These are phyloP conservation scores for Cryptoprocta ferox DNA, from an alignment of 2,797 vertebrate species.

Conservation along the genomic window DNA sequence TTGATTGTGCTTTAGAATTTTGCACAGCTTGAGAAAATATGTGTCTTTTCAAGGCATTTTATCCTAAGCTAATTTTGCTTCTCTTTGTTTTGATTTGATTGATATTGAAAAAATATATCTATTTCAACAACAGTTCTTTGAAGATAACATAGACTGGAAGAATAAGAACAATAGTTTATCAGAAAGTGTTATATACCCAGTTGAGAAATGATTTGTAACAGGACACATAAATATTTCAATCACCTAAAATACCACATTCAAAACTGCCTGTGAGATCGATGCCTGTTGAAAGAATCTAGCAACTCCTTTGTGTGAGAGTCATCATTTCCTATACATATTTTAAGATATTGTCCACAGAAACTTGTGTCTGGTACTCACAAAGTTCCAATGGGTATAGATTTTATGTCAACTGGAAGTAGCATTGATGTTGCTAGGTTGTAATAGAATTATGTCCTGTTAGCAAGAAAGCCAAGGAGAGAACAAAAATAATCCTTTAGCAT, in stretches of 20 bases:
- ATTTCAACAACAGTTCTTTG: slow-evolving; percentile 40
- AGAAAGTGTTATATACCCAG: slow-evolving; percentile 60
- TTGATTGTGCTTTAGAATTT: neutral
- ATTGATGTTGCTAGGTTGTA: slow-evolving; percentile 58
- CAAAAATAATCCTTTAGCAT: neutral
- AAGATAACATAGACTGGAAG: slow-evolving; percentile 57
- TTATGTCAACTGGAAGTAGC: slow-evolving; percentile 77
- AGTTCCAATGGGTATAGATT: slow-evolving; percentile 79
- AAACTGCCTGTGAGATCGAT: slow-evolving; percentile 77
- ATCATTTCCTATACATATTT: slow-evolving; percentile 79
- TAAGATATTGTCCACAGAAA: slow-evolving; percentile 68
- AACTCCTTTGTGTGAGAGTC: slow-evolving; percentile 75
- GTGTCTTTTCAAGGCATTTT: neutral
- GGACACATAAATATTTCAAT: slow-evolving; percentile 83
- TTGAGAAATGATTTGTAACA: slow-evolving; percentile 73
- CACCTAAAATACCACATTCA: slow-evolving; percentile 78
- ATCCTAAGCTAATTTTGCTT: slow-evolving; percentile 43
- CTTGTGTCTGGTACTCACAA: slow-evolving; percentile 71
- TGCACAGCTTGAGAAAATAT: slow-evolving; percentile 60
- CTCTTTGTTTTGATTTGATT: slow-evolving; percentile 56
- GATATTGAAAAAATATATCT: slow-evolving; percentile 34
- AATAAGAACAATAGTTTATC: slow-evolving; percentile 68
- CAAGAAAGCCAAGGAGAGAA: slow-evolving; percentile 50
- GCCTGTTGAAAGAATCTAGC: slow-evolving; percentile 70
- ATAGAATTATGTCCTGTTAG: slow-evolving; percentile 65